Evolutionary conservation across 2,888 invertebrate species (phyloP), one percentile per base, ranked within the genome.

Genomic region (Callyntrura sp.): DNA sequence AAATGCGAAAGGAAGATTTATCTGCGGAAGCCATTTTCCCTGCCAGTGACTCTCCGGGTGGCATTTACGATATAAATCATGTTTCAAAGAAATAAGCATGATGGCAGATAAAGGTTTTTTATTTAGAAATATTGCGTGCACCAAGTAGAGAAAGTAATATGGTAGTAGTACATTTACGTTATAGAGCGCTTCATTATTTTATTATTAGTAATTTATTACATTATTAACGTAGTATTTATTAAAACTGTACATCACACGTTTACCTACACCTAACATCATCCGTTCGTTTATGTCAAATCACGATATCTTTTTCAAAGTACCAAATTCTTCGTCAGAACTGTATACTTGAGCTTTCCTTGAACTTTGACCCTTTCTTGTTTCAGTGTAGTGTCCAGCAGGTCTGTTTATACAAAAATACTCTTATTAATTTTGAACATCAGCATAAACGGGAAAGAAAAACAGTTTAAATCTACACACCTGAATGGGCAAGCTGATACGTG

Each of bases 401-500:
- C 78, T 81, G 20, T 25, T 62, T n/a, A n/a, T n/a, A n/a, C n/a
- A n/a, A n/a, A 65, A 65, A 65, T 25, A 65, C 14, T 9, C 23
- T 65, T 5, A 5, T 20, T 65, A 9, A 25, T 28, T 70, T 70
- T 70, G 23, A 14, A 48, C 17, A 62, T 62, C 55, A 2, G n/a
- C n/a, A n/a, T n/a, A n/a, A n/a, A n/a, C n/a, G n/a, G n/a, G n/a
- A n/a, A n/a, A n/a, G n/a, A n/a, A n/a, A n/a, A n/a, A n/a, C n/a
- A n/a, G n/a, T n/a, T n/a, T n/a, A n/a, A n/a, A n/a, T n/a, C n/a
- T 4, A 62, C 12, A 23, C 51, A 88, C 88, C 88, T 73, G 82
- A 62, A 91, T 14, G 90, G 91, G 28, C 91, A 91, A 14, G 51
- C 35, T 12, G 23, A 1, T 6, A 88, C 83, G 70, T 91, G 90